Base-by-base conservation (phyloP, 2,113 vertebrate genomes). In the Hyla sarda region DNA sequence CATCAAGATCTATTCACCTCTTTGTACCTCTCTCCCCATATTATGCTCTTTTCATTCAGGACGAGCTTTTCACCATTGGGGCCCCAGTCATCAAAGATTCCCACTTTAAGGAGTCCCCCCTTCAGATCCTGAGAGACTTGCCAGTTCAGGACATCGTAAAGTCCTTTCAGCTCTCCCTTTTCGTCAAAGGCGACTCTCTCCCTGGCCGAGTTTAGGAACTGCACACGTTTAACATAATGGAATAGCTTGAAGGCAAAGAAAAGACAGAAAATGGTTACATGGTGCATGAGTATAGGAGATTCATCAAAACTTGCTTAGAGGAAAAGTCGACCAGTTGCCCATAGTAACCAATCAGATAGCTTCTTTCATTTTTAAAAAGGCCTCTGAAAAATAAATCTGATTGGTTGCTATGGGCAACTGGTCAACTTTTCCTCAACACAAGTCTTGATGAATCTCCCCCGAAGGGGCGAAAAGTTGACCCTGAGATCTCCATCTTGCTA, bases 41-140 rank as follows among this genome's bases (percentile, higher is more conserved):
- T 10, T 34, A 85, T 79, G 7, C 13, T 30, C 10, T 71, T 78
- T 23, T 85, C 60, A 69, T 60, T 76, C 8, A 85, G 30, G 19
- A 85, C 23, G 58, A 85, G 23, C 58, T 85, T 85, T 56, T 78
- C 23, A 21, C 83, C 83, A 32, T 69, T 69, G n/a, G 83, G 83
- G n/a, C 60, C 83, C 83, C 83, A 85, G 74, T 85, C 83, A 85
- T 85, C 83, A 30, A 85, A 85, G 47, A 78, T 79, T 71, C 83
- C 83, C n/a, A 85, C 47, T 30, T 85, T 85, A 0, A 78, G 60
- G 11, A 85, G 41, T n/a, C 19, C 69, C 23, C 83, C 74, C 37
- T 71, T 85, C 45, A 78, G 10, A 37, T 78, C 83, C 4, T 23
- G 19, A 37, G 74, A 78, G 11, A 79, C 32, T 21, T 85, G 83